Evolutionary conservation across 2,888 invertebrate species (phyloP).

Genomic region (Steinernema scapterisci): DNA sequence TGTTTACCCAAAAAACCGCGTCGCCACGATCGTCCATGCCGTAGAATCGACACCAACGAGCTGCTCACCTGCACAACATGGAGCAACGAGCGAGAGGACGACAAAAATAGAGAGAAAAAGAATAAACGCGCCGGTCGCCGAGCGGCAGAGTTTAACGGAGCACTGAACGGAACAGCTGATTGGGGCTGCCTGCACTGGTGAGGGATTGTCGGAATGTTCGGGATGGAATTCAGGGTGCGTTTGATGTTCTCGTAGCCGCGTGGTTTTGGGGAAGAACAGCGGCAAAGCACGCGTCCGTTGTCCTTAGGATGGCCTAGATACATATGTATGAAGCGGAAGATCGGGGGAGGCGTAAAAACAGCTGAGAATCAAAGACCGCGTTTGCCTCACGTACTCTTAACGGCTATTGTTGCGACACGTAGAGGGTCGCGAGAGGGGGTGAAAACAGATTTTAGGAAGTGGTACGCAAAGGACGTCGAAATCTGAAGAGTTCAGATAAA

Average conservation of each 20-base stretch:
- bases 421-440: background rate
- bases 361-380: background rate
- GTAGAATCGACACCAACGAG: background rate
- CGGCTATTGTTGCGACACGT: background rate
- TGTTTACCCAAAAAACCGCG: background rate
- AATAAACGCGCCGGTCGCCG: background rate
- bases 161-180: conserved; percentile 17
- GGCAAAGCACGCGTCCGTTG: background rate
- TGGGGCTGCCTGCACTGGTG: background rate
- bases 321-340: background rate
- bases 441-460: background rate
- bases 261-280: background rate
- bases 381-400: background rate
- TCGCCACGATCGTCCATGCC: background rate
- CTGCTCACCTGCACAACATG: background rate
- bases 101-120: background rate
- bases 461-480: too few species aligned
- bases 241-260: background rate
- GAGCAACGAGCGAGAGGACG: background rate
- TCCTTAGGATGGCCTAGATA: background rate
- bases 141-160: background rate
- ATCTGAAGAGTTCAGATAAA: too few species aligned
- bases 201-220: background rate
- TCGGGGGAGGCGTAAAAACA: background rate
- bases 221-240: background rate